Conservation (phyloP, 1,140 invertebrate species). For the Hesperophylax magnus region DNA sequence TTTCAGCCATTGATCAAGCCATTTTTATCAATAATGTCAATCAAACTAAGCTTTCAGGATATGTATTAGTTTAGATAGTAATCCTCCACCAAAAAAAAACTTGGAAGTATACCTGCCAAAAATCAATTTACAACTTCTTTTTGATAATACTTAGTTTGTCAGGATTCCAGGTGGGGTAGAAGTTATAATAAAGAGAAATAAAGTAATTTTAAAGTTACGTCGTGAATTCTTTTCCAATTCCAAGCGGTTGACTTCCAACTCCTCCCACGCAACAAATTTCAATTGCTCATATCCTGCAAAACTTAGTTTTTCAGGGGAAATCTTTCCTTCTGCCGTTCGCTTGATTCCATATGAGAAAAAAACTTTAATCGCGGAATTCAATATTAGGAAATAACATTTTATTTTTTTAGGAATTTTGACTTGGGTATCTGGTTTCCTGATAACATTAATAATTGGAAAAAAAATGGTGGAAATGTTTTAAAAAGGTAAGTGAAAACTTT, state of each 20-base stretch:
- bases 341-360: neutral
- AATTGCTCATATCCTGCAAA: neutral
- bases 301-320: neutral
- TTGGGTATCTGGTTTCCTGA: no score
- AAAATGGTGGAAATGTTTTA: no score
- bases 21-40: no score
- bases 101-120: no score
- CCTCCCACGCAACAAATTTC: neutral
- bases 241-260: neutral
- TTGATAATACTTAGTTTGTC: neutral
- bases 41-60: no score
- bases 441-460: no score
- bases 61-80: no score
- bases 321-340: neutral
- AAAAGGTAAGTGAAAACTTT: no score
- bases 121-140: neutral
- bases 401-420: no score
- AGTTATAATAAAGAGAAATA: slow-evolving; percentile 22
- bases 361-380: neutral
- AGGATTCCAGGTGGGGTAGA: neutral
- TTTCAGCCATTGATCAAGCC: no score
- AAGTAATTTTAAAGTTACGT: slow-evolving; percentile 17
- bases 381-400: no score
- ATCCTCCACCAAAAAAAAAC: no score
- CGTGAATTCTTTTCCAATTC: slow-evolving; percentile 8